Conservation (phyloP, 2,888 invertebrate species). For the Caenorhabditis becei region DNA sequence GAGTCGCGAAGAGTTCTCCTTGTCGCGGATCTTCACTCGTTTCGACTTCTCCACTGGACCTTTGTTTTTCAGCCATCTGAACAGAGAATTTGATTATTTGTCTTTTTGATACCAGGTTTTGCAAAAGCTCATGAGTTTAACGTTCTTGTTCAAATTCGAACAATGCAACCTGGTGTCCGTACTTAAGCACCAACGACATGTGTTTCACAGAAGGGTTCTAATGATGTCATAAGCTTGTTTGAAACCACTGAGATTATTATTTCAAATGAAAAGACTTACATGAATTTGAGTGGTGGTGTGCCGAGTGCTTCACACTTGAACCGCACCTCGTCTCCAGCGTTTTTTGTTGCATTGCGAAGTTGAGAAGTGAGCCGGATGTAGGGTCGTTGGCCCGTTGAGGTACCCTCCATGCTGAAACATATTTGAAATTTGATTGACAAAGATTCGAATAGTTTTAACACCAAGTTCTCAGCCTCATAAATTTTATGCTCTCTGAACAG, state of each 20-base stretch:
- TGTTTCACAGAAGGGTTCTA: no score
- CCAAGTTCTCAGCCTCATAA: conserved; percentile 7
- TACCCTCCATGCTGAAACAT: conserved; percentile 79
- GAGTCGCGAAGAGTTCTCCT: conserved; percentile 77
- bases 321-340: conserved; percentile 77
- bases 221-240: no score
- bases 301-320: conserved; percentile 81
- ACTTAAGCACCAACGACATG: no score
- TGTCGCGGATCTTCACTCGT: conserved; percentile 72
- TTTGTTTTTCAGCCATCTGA: conserved; percentile 72
- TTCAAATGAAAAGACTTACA: conserved; percentile 74
- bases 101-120: no score
- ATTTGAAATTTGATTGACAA: neutral
- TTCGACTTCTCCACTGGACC: conserved; percentile 80
- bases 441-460: no score
- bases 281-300: conserved; percentile 79
- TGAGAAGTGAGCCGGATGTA: conserved; percentile 79
- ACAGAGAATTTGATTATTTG: no score
- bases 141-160: no score
- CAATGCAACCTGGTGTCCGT: no score
- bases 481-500: conserved; percentile 5
- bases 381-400: conserved; percentile 76
- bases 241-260: no score
- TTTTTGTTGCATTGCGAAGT: conserved; percentile 76
- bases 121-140: no score